Evolutionary conservation across 2,113 vertebrate genomes (phyloP).

Genomic region (Corythaeola cristata): DNA sequence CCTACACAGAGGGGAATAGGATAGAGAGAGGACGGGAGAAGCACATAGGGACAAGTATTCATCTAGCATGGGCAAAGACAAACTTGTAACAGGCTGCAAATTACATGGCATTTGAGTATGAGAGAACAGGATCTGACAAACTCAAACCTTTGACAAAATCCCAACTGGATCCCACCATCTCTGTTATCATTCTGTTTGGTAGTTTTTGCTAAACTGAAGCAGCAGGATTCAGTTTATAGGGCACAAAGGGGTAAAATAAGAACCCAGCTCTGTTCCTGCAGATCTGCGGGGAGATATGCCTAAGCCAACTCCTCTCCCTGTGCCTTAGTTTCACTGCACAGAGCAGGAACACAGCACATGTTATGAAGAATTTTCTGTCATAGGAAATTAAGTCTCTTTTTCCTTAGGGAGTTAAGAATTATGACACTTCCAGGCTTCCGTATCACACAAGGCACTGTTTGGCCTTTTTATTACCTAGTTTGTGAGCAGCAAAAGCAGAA

Average conservation of each 20-base stretch:
- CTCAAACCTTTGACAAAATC: not conserved
- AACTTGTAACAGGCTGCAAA: not conserved
- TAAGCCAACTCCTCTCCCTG: not conserved
- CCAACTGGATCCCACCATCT: not conserved
- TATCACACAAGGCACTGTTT: not conserved
- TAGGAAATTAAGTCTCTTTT: not conserved
- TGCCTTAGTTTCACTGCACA: not conserved
- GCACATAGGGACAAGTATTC: not conserved
- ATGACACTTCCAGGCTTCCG: not conserved
- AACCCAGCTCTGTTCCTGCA: not conserved
- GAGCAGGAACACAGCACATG: not conserved
- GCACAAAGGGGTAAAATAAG: not conserved
- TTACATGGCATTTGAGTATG: not conserved
- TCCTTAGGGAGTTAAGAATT: not conserved
- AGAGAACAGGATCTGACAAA: not conserved
- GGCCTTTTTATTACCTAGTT: not conserved
- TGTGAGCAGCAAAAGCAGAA: not conserved
- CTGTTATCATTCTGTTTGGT: not conserved
- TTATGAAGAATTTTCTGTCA: not conserved
- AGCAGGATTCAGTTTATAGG: not conserved
- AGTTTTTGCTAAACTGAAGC: not conserved
- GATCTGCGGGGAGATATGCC: not conserved
- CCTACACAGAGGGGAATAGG: not conserved
- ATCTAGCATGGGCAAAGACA: not conserved
- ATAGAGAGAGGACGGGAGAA: not conserved